Evolutionary conservation across 2,888 invertebrate species (phyloP).

Genomic region (Pseudanteris insignis): DNA sequence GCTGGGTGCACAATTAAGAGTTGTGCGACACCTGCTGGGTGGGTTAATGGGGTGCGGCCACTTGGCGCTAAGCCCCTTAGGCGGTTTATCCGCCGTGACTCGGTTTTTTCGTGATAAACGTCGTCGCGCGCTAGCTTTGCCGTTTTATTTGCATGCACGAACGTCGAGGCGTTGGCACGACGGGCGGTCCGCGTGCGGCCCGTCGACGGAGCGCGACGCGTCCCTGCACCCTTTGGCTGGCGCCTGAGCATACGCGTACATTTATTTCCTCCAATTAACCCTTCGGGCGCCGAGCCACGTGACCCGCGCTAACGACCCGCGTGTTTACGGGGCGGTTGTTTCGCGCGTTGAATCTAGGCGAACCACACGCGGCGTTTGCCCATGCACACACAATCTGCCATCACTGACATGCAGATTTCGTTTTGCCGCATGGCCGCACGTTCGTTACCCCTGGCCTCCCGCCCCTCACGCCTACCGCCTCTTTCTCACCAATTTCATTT

Average conservation of each 20-base stretch:
- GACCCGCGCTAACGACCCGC: slow-evolving; percentile 60
- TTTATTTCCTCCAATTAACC: slow-evolving; percentile 64
- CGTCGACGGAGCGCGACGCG: slow-evolving; percentile 39
- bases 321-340: slow-evolving; percentile 51
- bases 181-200: slow-evolving; percentile 49
- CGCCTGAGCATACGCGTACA: slow-evolving; percentile 31
- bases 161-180: slow-evolving; percentile 38
- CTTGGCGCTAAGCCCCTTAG: slow-evolving; percentile 29
- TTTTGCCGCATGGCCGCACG: slow-evolving; percentile 33
- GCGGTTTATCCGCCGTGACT: slow-evolving; percentile 17
- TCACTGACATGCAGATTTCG: slow-evolving; percentile 40
- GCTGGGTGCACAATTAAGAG: no score
- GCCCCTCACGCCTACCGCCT: not conserved
- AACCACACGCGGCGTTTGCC: slow-evolving; percentile 40
- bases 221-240: slow-evolving; percentile 36
- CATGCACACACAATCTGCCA: slow-evolving; percentile 38
- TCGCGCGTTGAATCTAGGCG: slow-evolving; percentile 38
- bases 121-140: slow-evolving; percentile 9
- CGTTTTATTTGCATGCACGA: slow-evolving; percentile 60
- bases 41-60: slow-evolving; percentile 21
- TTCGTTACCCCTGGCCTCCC: slow-evolving; percentile 12
- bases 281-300: slow-evolving; percentile 59
- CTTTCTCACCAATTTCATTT: no score
- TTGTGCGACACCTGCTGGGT: not conserved
- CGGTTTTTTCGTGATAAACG: slow-evolving; percentile 23